These are phyloP conservation scores for Bradypus variegatus DNA, from an alignment of 2,797 vertebrate species.

Conservation along the genomic window DNA sequence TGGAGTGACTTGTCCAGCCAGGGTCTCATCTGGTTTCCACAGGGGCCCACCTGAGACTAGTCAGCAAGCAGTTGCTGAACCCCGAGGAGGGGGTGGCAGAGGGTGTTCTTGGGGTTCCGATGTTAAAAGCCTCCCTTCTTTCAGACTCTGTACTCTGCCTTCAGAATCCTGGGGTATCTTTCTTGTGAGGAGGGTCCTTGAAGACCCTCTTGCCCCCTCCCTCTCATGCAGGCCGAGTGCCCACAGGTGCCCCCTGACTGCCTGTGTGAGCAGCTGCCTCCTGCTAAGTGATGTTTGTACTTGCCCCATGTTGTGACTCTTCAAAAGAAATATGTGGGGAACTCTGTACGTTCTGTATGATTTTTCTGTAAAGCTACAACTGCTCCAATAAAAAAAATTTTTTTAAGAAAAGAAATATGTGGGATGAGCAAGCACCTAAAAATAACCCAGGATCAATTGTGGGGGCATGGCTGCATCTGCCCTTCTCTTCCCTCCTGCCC, in stretches of 20 bases:
- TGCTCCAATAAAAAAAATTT: too few species aligned
- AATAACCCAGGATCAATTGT: slow-evolving; percentile 63
- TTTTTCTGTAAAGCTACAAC: too few species aligned
- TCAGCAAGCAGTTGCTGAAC: background rate
- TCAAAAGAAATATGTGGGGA: slow-evolving; percentile 21
- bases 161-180: background rate
- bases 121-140: background rate
- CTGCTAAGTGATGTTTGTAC: background rate
- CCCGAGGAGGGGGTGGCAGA: background rate
- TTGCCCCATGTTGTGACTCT: background rate
- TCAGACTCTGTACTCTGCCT: background rate
- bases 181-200: background rate
- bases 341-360: too few species aligned
- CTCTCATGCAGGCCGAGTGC: background rate
- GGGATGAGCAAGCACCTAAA: slow-evolving; percentile 65
- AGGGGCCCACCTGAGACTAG: background rate
- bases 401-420: background rate
- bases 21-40: background rate
- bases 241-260: background rate
- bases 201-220: background rate
- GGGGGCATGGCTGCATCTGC: background rate
- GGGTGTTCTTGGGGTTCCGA: background rate
- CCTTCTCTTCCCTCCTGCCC: background rate
- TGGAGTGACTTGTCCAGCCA: background rate
- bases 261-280: background rate